phyloP scores from a whole-genome alignment of 2,113 vertebrate species.

The Dascyllus trimaculatus region DNA sequence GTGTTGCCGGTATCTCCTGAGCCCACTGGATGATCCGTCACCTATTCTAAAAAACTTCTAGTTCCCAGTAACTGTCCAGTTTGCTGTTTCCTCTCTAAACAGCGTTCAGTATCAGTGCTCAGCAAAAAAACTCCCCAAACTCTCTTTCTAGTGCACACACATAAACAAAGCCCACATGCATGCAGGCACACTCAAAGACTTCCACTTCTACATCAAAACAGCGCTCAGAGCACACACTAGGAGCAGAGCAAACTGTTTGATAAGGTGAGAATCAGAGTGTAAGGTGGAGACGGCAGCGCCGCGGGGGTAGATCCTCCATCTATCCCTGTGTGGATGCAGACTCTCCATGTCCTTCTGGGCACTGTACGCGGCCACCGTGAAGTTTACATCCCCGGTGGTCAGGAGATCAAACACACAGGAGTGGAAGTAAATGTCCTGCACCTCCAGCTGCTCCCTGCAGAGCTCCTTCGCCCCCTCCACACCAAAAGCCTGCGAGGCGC shows the following conservation, averaged over 20 bases:
- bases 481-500: slow-evolving; percentile 73
- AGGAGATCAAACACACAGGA: slow-evolving; percentile 97
- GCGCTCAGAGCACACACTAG: slow-evolving; percentile 59
- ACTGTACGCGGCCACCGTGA: slow-evolving; percentile 92
- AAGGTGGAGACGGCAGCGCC: slow-evolving; percentile 47
- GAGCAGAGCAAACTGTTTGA: slow-evolving; percentile 56
- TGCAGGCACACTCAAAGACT: slow-evolving; percentile 25
- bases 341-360: slow-evolving; percentile 94
- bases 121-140: slow-evolving; percentile 46
- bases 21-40: slow-evolving; percentile 18
- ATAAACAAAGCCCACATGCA: slow-evolving; percentile 39
- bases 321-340: slow-evolving; percentile 90
- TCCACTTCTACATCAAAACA: slow-evolving; percentile 40
- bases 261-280: slow-evolving; percentile 74
- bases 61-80: slow-evolving; percentile 38
- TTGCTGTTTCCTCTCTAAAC: slow-evolving; percentile 40
- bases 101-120: slow-evolving; percentile 67
- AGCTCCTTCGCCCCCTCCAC: slow-evolving; percentile 88
- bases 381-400: slow-evolving; percentile 96
- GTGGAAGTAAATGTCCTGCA: slow-evolving; percentile 95
- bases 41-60: slow-evolving; percentile 21
- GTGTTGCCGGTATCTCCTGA: slow-evolving; percentile 22
- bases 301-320: slow-evolving; percentile 92
- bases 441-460: slow-evolving; percentile 91
- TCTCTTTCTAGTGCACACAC: slow-evolving; percentile 63